Conservation (phyloP, 1,140 invertebrate species). For the Doryteuthis pealeii region DNA sequence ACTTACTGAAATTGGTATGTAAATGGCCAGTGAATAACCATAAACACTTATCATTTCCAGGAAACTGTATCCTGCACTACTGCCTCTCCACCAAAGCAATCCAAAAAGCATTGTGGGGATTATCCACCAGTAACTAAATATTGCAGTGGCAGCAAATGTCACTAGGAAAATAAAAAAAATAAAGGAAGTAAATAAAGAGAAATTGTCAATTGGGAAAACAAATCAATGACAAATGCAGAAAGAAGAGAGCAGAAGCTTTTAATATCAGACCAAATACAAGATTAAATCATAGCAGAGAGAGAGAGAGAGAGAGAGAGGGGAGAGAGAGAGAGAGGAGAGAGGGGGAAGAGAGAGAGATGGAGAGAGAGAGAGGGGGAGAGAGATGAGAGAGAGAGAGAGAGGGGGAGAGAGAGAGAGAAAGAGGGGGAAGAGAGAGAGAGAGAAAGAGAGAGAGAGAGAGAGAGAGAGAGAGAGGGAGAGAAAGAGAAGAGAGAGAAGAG, state of each 20-base stretch:
- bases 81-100: slow-evolving; percentile 78
- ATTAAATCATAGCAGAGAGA: too few species aligned
- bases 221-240: slow-evolving; percentile 8
- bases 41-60: slow-evolving; percentile 86
- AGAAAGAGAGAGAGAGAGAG: too few species aligned
- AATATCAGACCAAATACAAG: too few species aligned
- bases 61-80: slow-evolving; percentile 69
- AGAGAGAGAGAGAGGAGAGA: too few species aligned
- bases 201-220: background rate
- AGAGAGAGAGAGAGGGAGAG: too few species aligned
- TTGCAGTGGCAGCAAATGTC: slow-evolving; percentile 84
- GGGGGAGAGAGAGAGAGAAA: too few species aligned
- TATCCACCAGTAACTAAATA: slow-evolving; percentile 86
- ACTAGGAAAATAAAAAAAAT: slow-evolving; percentile 62
- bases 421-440: too few species aligned
- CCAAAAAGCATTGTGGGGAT: slow-evolving; percentile 82
- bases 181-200: background rate
- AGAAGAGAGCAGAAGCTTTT: background rate
- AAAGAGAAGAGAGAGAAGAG: too few species aligned
- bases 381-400: too few species aligned
- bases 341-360: too few species aligned
- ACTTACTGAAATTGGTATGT: slow-evolving; percentile 83
- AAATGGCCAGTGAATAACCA: slow-evolving; percentile 92
- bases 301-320: too few species aligned
- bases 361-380: too few species aligned